Conservation (phyloP, 2,797 vertebrate species). For the Enoplosus armatus region DNA sequence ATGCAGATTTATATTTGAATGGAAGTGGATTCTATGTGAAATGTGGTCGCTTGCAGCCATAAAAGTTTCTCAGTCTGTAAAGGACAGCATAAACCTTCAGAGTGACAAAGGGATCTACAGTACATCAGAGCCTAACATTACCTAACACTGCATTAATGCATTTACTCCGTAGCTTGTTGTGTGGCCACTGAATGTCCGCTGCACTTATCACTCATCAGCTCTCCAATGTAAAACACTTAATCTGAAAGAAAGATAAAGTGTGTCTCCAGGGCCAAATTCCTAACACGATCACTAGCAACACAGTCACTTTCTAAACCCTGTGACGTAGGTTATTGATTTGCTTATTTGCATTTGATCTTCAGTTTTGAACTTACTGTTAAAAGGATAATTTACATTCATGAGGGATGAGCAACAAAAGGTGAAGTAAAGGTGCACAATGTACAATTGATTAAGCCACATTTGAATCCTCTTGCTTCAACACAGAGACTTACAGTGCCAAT, state of each 20-base stretch:
- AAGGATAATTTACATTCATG: too few species aligned
- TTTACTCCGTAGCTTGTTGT: neutral
- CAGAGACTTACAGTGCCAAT: neutral
- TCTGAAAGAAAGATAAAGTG: slow-evolving; percentile 6
- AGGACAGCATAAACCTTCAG: neutral
- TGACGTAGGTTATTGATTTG: too few species aligned
- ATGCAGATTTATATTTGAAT: too few species aligned
- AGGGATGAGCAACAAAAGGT: too few species aligned
- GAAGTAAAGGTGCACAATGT: neutral
- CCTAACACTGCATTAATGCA: too few species aligned
- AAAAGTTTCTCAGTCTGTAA: neutral
- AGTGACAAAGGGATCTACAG: neutral
- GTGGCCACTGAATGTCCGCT: neutral
- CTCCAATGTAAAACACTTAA: neutral
- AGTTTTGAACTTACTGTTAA: too few species aligned
- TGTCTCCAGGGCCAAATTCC: neutral
- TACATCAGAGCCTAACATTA: neutral
- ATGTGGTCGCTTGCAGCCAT: neutral
- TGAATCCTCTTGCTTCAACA: neutral
- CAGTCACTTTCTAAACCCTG: neutral
- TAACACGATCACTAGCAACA: neutral
- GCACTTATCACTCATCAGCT: neutral
- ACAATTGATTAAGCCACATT: neutral
- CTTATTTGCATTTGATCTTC: too few species aligned
- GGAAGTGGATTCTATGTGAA: neutral